Base-by-base conservation (phyloP, 2,113 vertebrate species). In the Manacus vitellinus region DNA sequence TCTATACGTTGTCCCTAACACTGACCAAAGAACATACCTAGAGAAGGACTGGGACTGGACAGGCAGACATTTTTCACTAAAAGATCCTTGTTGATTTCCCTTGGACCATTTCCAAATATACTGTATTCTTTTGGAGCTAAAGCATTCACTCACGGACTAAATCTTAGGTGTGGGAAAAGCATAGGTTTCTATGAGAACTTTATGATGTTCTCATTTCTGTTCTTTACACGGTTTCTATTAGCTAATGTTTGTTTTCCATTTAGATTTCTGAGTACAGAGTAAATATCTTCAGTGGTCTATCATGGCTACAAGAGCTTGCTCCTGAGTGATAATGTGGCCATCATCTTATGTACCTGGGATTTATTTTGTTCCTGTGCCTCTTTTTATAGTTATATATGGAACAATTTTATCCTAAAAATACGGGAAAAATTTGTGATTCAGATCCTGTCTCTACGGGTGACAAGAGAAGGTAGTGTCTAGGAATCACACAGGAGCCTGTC, bases 1-100 rank as follows among this genome's bases (percentile, higher is more conserved):
- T 77, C n/a, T 54, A 0, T 23, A 12, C 1, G 0, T 55, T 76
- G 20, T 55, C 3, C 2, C 3, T 65, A 55, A 33, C 4, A 8
- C 3, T 62, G 28, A 30, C 21, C 23, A 28, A 52, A 68, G 6
- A 61, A 4, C 8, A 39, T 17, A 11, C 21, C 8, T 37, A 18
- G 10, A 56, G 41, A 52, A 86, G 43, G 4, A 17, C 8, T 33
- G 8, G 4, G 28, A 37, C 20, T 28, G 24, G 4, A 8, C 14
- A 68, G 31, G 54, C 27, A 46, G 4, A 27, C 9, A 51, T 52
- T 89, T 78, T 89, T 61, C 14, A 17, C 16, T 58, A 61, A 56
- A 56, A 7, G 1, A 18, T 61, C 14, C 4, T 74, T 74, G 11
- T 22, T 37, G 22, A 10, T 51, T 66, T 86, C 25, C 35, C 86